Evolutionary conservation across 2,888 invertebrate species (phyloP), one percentile per base, ranked within the genome.

Genomic region (Ligdia adustata): DNA sequence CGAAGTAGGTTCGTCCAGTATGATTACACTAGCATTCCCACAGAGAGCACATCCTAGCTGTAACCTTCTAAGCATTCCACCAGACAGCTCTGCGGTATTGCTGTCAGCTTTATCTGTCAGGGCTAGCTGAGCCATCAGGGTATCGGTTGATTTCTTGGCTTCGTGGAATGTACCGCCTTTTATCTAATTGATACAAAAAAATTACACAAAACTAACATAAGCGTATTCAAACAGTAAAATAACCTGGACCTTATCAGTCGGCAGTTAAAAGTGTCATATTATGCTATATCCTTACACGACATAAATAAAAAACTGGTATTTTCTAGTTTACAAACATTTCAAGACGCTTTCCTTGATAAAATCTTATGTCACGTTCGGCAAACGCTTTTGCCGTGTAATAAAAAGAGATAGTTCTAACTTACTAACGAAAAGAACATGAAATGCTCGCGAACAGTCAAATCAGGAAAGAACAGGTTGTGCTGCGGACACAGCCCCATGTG

Each of bases 401-500:
- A n/a, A n/a, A n/a, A n/a, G n/a, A n/a, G n/a, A n/a, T n/a, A n/a
- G n/a, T n/a, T n/a, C n/a, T n/a, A n/a, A n/a, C n/a, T n/a, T n/a
- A n/a, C n/a, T n/a, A n/a, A n/a, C n/a, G n/a, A n/a, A 20, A 52
- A 97, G 79, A 97, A 96, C 58, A 91, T 71, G 14, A 97, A 87
- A 82, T 97, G 97, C 69, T 98, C 95, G 13, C 90, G 69, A 7
- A 97, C 96, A 1, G 94, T 96, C 53, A 98, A 91, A 68, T 95
- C 94, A 9, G 93, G 92, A 83, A 97, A 96, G 69, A 72, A 75
- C 50, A 97, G 91, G 78, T 97, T 95, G 70, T 97, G 94, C 72
- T 98, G 97, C 0, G 98, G 97, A 78, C 98, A 98, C 35, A 97
- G 91, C 0, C 98, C 98, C 37, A 98, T 91, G 50, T 93, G 91